phyloP scores from a whole-genome alignment of 2,888 invertebrate genomes.

The Lycocerus yunnanus region DNA sequence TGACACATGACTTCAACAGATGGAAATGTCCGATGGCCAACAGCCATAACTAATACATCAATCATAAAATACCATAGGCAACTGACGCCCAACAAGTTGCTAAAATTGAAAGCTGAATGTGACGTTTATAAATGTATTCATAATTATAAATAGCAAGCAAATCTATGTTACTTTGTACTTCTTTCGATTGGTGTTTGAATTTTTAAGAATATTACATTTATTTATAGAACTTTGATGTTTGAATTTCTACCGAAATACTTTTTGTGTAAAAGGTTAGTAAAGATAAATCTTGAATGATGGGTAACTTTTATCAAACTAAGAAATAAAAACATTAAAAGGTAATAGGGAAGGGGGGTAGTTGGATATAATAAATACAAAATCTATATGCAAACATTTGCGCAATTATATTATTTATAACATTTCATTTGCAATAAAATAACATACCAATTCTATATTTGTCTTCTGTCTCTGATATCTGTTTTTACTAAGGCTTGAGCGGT shows the following conservation, averaged over 20 bases:
- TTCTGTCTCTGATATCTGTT: neutral
- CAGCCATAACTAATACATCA: constrained; percentile 29
- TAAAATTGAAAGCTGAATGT: constrained; percentile 35
- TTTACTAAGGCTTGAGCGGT: neutral
- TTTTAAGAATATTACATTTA: neutral
- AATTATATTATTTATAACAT: no score
- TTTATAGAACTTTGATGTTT: neutral
- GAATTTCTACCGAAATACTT: neutral
- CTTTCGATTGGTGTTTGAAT: neutral
- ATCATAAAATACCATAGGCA: constrained; percentile 33
- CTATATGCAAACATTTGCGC: no score
- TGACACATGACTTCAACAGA: constrained; percentile 29
- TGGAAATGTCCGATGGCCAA: constrained; percentile 7
- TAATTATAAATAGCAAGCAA: constrained; percentile 25
- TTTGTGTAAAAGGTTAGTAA: neutral
- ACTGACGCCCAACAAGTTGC: constrained; percentile 31
- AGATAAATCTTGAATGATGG: neutral
- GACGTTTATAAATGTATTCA: constrained; percentile 34
- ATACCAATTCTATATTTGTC: no score
- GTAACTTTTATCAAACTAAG: no score
- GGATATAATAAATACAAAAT: no score
- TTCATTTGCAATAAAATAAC: no score
- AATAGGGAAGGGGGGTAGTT: no score
- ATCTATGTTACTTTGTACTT: neutral
- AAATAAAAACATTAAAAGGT: no score